These are phyloP conservation scores for Tetramorium parvispinum DNA, from an alignment of 1,140 invertebrate species.

Conservation along the genomic window DNA sequence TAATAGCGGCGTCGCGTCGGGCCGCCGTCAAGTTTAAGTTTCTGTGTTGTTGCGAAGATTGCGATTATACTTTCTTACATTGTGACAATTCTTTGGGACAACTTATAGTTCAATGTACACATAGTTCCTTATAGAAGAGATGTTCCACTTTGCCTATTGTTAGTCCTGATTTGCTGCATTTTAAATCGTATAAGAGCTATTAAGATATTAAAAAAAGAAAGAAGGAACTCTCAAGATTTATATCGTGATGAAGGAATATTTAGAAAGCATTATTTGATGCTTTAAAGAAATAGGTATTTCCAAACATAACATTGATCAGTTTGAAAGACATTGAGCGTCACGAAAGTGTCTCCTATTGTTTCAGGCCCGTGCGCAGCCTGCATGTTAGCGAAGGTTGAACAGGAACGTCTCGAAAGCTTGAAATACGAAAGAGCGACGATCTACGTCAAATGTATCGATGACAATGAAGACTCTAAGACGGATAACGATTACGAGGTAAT, in stretches of 20 bases:
- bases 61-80: not conserved
- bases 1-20: conserved; percentile 35
- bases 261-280: not conserved
- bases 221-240: not conserved
- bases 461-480: conserved; percentile 78
- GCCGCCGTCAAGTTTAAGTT: conserved; percentile 44
- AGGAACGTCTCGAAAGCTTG: conserved; percentile 81
- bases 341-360: conserved; percentile 64
- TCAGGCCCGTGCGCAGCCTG: conserved; percentile 80
- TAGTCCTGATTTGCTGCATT: no score
- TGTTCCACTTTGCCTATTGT: no score
- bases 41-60: not conserved
- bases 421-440: conserved; percentile 84
- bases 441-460: conserved; percentile 82
- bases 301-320: not conserved
- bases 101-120: not conserved
- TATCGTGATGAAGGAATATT: not conserved
- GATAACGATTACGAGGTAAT: conserved; percentile 79
- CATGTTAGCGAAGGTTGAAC: conserved; percentile 79
- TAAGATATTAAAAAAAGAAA: not conserved
- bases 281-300: not conserved
- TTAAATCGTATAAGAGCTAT: not conserved
- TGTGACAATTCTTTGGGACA: not conserved
- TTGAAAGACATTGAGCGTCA: not conserved
- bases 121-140: no score